These are phyloP conservation scores for Bos indicus DNA, from an alignment of 2,113 vertebrate species.

Conservation along the genomic window DNA sequence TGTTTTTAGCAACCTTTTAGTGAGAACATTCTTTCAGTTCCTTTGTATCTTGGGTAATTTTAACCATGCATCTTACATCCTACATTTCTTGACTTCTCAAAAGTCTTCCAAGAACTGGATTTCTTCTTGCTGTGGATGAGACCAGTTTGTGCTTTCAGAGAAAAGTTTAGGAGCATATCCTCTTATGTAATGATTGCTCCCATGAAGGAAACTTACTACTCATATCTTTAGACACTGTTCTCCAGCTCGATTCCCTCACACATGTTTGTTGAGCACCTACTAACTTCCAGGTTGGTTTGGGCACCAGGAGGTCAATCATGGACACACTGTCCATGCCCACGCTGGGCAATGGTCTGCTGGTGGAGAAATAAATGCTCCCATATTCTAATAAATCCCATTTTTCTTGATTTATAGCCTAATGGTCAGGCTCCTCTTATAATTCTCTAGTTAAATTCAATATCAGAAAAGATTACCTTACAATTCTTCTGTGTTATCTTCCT, in stretches of 20 bases:
- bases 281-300: background rate
- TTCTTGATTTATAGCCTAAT: background rate
- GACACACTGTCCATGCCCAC: background rate
- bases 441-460: background rate
- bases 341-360: accelerated
- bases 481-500: background rate
- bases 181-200: background rate
- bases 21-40: constrained; percentile 1
- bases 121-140: background rate
- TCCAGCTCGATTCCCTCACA: background rate
- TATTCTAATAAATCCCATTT: background rate
- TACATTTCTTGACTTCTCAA: background rate
- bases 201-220: background rate
- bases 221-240: background rate
- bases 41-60: background rate
- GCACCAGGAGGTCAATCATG: background rate
- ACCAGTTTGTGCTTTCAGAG: background rate
- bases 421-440: background rate
- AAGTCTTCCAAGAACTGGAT: background rate
- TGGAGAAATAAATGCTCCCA: background rate
- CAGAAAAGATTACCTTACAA: background rate
- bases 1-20: background rate
- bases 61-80: background rate
- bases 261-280: background rate
- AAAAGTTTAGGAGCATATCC: background rate